These are phyloP conservation scores for Periphyllus acericola DNA, from an alignment of 2,888 invertebrate genomes.

Conservation along the genomic window DNA sequence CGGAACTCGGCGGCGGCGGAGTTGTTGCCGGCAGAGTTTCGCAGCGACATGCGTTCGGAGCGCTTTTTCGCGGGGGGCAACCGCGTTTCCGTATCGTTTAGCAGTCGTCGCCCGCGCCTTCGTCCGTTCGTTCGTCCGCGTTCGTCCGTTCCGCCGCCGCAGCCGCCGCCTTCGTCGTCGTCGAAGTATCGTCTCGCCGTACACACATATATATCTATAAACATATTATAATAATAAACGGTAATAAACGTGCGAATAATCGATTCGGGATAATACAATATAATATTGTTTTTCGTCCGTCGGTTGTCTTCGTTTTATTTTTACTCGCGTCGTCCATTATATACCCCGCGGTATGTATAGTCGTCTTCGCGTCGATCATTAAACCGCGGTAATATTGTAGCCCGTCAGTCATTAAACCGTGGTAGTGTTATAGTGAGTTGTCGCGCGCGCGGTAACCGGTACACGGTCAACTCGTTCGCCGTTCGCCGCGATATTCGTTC, in stretches of 20 bases:
- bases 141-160: constrained; percentile 19
- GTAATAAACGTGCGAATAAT: background rate
- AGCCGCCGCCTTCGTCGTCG: background rate
- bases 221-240: no score
- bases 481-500: background rate
- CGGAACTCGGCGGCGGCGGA: constrained; percentile 2
- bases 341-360: no score
- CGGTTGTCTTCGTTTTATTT: background rate
- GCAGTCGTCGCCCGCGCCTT: constrained; percentile 42
- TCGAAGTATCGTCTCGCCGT: background rate
- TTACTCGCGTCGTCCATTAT: no score
- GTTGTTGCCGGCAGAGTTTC: constrained; percentile 17
- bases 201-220: no score
- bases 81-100: constrained; percentile 59
- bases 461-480: background rate
- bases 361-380: no score
- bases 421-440: background rate
- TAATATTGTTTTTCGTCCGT: background rate
- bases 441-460: background rate
- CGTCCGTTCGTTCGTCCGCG: constrained; percentile 34
- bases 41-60: constrained; percentile 32
- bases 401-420: no score
- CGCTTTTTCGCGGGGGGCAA: constrained; percentile 31
- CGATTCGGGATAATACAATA: background rate
- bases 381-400: no score